These are phyloP conservation scores for Glossophaga mutica DNA, from an alignment of 2,797 vertebrate genomes.

Conservation along the genomic window DNA sequence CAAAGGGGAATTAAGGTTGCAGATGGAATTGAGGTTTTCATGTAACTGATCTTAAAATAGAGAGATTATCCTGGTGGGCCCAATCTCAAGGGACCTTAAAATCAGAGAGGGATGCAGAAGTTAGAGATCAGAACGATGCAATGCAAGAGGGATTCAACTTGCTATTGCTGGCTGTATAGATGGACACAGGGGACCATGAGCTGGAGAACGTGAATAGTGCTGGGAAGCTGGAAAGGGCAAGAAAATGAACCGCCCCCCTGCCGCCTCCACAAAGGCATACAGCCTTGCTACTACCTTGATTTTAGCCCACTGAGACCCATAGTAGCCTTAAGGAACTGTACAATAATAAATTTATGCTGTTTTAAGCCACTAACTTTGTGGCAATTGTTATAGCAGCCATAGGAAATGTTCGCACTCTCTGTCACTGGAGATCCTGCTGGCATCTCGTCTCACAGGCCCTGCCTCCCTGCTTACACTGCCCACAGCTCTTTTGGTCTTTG, in stretches of 20 bases:
- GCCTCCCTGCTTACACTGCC: background rate
- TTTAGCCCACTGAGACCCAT: background rate
- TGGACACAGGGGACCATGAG: background rate
- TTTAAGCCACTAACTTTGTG: background rate
- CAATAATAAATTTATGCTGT: background rate
- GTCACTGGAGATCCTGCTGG: background rate
- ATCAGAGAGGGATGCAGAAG: background rate
- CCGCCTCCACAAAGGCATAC: background rate
- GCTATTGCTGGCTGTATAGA: background rate
- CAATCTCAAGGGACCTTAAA: background rate
- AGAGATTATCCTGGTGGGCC: background rate
- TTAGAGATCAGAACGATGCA: background rate
- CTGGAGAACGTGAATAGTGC: background rate
- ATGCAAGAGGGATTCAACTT: background rate
- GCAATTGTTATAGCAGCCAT: background rate
- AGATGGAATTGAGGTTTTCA: background rate
- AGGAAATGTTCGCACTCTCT: background rate
- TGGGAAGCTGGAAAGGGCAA: background rate
- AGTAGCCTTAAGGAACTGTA: background rate
- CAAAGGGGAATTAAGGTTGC: background rate
- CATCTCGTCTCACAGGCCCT: background rate
- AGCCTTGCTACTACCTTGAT: background rate
- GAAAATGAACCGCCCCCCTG: background rate
- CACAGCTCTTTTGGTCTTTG: background rate
- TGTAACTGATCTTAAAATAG: slow-evolving; percentile 3